A percentile compares a stretch with the other conserved stretches of the same genome.
Conservation (phyloP, 2,797 vertebrate genomes). For the Fratercula arctica region DNA sequence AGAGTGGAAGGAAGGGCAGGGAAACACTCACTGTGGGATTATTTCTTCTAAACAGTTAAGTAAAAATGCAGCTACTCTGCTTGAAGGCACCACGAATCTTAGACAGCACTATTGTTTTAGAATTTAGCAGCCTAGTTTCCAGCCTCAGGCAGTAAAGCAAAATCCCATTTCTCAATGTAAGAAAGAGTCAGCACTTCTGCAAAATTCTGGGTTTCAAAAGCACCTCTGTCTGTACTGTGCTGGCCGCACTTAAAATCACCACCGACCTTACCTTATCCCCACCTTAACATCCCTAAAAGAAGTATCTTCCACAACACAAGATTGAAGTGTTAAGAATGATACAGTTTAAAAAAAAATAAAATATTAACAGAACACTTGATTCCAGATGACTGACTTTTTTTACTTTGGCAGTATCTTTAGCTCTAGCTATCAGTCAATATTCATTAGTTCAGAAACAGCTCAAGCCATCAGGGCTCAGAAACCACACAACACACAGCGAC, state of each 20-base stretch:
- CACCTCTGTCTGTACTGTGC: background rate
- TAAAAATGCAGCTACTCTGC: conserved; percentile 3
- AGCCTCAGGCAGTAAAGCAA: background rate
- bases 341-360: background rate
- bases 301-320: background rate
- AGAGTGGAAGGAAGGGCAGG: conserved; percentile 32
- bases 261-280: background rate
- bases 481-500: background rate
- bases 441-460: background rate
- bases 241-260: background rate
- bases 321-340: background rate
- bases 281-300: background rate
- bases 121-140: background rate
- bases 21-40: conserved; percentile 41
- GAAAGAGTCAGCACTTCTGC: background rate
- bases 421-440: background rate
- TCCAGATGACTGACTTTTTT: background rate
- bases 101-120: background rate
- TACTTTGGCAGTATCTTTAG: background rate
- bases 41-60: conserved; percentile 14
- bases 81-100: background rate
- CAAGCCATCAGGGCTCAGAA: background rate
- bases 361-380: background rate
- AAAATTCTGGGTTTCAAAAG: background rate
- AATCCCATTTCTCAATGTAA: background rate